Percentiles rank a stretch among this genome's conserved stretches.
phyloP scores from a whole-genome alignment of 2,113 vertebrate genomes.

The Callipepla squamata region DNA sequence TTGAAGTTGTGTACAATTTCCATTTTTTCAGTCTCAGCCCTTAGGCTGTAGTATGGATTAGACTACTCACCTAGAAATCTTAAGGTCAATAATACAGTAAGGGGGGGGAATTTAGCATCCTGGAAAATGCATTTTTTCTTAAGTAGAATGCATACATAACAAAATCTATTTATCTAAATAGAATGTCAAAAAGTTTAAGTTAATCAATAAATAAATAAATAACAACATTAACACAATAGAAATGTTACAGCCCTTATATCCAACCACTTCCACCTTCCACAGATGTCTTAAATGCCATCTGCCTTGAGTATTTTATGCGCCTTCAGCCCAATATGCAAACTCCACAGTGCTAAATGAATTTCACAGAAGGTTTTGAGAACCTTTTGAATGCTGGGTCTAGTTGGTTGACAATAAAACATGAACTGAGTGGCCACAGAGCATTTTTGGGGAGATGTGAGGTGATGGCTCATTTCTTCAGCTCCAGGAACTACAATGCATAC shows the following conservation, averaged over 20 bases:
- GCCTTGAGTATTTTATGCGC: accelerated
- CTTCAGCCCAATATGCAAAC: background rate
- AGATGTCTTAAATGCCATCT: background rate
- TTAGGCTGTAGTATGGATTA: background rate
- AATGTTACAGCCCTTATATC: background rate
- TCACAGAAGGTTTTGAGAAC: background rate
- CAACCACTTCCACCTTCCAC: background rate
- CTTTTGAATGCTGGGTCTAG: background rate
- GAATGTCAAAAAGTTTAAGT: background rate
- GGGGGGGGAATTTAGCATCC: background rate
- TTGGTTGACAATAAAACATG: background rate
- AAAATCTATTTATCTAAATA: background rate
- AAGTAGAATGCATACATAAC: background rate
- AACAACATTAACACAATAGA: background rate
- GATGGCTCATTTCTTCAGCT: background rate
- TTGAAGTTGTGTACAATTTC: background rate
- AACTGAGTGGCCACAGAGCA: background rate
- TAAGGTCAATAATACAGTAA: background rate
- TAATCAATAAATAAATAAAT: background rate
- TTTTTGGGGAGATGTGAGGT: background rate
- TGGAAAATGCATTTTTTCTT: background rate
- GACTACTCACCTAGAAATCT: background rate
- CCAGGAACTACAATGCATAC: background rate
- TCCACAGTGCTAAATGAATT: background rate
- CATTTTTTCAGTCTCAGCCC: background rate